phyloP scores from a whole-genome alignment of 2,888 invertebrate species.

The Chromoteleia sp. region DNA sequence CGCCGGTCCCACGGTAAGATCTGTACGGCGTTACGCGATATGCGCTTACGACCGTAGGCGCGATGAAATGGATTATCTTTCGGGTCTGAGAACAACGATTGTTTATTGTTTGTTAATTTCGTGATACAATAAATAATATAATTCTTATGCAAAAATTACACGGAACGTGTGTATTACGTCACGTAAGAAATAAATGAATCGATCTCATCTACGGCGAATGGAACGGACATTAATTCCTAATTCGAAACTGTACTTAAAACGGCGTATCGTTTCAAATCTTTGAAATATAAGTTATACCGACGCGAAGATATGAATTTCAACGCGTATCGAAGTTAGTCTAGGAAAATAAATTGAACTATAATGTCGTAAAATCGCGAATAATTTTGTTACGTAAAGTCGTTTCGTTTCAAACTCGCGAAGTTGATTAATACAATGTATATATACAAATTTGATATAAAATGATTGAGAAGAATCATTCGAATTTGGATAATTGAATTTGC shows the following conservation, averaged over 20 bases:
- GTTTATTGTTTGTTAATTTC: not conserved
- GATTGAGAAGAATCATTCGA: no score
- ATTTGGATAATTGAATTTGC: not conserved
- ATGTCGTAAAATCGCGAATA: conserved; percentile 1
- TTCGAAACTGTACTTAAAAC: no score
- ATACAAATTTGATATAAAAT: not conserved
- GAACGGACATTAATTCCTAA: no score
- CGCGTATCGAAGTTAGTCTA: not conserved
- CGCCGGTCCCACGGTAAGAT: no score
- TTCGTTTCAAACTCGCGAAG: conserved; percentile 8
- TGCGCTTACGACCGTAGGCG: no score
- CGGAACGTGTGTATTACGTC: not conserved
- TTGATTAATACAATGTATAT: conserved; percentile 15
- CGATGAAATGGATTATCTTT: conserved; percentile 19
- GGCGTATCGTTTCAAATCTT: no score
- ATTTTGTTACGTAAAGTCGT: conserved; percentile 6
- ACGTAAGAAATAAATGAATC: not conserved
- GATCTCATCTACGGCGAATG: no score
- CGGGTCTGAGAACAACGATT: not conserved
- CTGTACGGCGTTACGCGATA: no score
- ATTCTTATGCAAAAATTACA: no score
- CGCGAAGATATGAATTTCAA: not conserved
- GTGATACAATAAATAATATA: not conserved
- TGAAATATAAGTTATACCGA: no score
- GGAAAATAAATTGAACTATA: conserved; percentile 9